A percentile compares a stretch with the other conserved stretches of the same genome.
These are phyloP conservation scores for Aproaerema taeniolella DNA, from an alignment of 2,888 invertebrate species.

Conservation along the genomic window DNA sequence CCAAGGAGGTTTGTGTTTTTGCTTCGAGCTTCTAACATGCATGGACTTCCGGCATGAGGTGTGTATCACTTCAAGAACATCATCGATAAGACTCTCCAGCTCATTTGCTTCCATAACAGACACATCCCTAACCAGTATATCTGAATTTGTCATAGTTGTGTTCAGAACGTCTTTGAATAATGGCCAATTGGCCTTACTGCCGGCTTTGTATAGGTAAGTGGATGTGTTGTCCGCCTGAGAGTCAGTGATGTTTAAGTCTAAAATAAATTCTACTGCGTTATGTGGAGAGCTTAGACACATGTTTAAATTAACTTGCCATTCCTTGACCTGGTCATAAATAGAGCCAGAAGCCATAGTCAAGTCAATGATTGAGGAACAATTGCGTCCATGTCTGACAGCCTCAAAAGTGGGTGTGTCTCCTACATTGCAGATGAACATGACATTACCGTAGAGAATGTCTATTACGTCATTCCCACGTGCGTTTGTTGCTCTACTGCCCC, in stretches of 20 bases:
- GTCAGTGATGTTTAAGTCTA: too few relatives aligned
- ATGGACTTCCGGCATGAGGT: background rate
- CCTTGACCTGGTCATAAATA: background rate
- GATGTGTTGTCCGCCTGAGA: background rate
- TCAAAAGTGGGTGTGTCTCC: slow-evolving; percentile 19
- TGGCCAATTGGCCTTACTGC: background rate
- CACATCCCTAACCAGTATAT: background rate
- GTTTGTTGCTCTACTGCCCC: slow-evolving; percentile 13
- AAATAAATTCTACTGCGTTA: slow-evolving; percentile 15
- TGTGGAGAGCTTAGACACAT: slow-evolving; percentile 16
- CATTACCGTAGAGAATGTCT: slow-evolving; percentile 6
- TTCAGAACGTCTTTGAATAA: background rate
- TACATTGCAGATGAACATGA: slow-evolving; percentile 11
- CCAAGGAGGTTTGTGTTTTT: slow-evolving; percentile 7
- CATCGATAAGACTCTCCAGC: background rate
- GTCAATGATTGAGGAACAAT: slow-evolving; percentile 14
- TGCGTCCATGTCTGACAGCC: slow-evolving; percentile 15
- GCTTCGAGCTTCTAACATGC: background rate
- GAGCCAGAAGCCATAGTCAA: slow-evolving; percentile 6
- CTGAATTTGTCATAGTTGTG: background rate
- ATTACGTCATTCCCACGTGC: slow-evolving; percentile 4
- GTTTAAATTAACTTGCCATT: slow-evolving; percentile 14
- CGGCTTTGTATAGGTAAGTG: background rate
- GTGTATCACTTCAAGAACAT: background rate
- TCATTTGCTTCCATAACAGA: background rate